A percentile compares a stretch with the other conserved stretches of the same genome.
Conservation (phyloP, 2,113 vertebrate species). For the Lepisosteus oculatus region DNA sequence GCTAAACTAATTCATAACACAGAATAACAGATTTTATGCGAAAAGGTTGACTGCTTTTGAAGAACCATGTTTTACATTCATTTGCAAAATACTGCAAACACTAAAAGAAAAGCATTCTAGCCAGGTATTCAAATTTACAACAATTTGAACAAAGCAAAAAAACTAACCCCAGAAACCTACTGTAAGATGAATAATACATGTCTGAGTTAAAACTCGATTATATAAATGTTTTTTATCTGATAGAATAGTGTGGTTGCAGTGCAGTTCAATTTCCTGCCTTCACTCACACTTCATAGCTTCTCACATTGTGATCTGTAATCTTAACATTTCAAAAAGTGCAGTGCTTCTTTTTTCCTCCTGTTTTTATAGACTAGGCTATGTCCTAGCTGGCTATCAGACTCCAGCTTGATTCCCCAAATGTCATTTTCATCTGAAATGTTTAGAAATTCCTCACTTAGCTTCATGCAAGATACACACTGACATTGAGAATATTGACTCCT, state of each 20-base stretch:
- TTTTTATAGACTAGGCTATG: constrained; percentile 20
- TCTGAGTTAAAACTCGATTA: constrained; percentile 57
- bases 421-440: constrained; percentile 13
- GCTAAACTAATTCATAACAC: no score
- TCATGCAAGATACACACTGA: not conserved
- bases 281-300: constrained; percentile 60
- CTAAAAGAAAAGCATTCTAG: constrained; percentile 37
- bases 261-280: constrained; percentile 62
- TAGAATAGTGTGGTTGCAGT: constrained; percentile 57
- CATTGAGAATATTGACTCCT: not conserved
- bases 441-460: not conserved
- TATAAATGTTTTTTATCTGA: constrained; percentile 68
- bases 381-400: constrained; percentile 29
- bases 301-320: constrained; percentile 59
- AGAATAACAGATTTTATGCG: no score
- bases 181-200: constrained; percentile 66
- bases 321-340: constrained; percentile 54
- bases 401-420: constrained; percentile 16
- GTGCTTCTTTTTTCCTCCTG: constrained; percentile 9
- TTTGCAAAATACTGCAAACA: no score
- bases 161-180: constrained; percentile 46
- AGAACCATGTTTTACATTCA: no score
- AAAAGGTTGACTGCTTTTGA: no score
- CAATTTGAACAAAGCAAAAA: constrained; percentile 52
- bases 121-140: constrained; percentile 49